Conservation (phyloP, 2,113 vertebrate species). For the Casuarius casuarius region DNA sequence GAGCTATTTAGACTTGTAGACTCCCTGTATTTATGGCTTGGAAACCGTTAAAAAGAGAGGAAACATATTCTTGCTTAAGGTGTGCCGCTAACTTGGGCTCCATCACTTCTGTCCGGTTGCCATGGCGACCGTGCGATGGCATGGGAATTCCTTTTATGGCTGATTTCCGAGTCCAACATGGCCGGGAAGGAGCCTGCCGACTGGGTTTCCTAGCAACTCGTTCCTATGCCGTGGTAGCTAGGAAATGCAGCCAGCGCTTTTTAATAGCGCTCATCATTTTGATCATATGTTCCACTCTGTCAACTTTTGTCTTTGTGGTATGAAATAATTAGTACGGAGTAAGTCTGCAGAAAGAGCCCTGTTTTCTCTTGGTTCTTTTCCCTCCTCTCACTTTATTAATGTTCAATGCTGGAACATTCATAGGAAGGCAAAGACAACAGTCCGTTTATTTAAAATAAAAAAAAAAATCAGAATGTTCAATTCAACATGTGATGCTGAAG, state of each 20-base stretch:
- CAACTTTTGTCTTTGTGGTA: slow-evolving; percentile 63
- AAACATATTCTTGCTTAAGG: slow-evolving; percentile 61
- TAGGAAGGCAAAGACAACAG: not conserved
- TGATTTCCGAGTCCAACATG: slow-evolving; percentile 81
- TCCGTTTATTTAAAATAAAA: not conserved
- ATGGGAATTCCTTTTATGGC: slow-evolving; percentile 82
- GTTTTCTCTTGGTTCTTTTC: not conserved
- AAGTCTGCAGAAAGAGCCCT: slow-evolving; percentile 21
- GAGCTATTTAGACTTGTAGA: slow-evolving; percentile 34
- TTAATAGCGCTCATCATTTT: slow-evolving; percentile 26
- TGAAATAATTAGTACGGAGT: slow-evolving; percentile 50
- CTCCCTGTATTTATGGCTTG: slow-evolving; percentile 4
- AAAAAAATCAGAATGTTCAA: not conserved
- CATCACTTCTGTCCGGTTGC: slow-evolving; percentile 78
- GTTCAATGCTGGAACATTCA: not conserved
- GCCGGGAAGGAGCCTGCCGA: slow-evolving; percentile 74
- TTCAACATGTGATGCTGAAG: not conserved
- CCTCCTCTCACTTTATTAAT: not conserved
- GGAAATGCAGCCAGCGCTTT: slow-evolving; percentile 67
- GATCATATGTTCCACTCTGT: slow-evolving; percentile 65
- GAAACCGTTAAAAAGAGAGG: slow-evolving; percentile 7
- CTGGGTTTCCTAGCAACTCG: slow-evolving; percentile 84
- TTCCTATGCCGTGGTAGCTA: slow-evolving; percentile 75
- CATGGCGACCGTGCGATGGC: slow-evolving; percentile 80
- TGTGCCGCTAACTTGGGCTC: slow-evolving; percentile 69